Evolutionary conservation across 2,888 invertebrate species (phyloP).

Genomic region (Myopa tessellatipennis): DNA sequence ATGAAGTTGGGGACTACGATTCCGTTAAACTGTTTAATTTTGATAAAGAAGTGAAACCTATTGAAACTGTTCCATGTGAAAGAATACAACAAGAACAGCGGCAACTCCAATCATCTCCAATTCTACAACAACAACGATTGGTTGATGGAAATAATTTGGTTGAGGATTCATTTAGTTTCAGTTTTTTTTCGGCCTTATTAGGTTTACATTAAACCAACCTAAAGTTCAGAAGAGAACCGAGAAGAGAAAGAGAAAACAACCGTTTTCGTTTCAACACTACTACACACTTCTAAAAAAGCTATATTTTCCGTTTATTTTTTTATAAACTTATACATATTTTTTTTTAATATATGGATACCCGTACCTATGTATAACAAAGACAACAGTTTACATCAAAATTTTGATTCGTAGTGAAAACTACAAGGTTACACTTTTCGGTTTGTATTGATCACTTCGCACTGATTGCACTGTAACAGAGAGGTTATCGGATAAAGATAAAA

Average conservation of each 20-base stretch:
- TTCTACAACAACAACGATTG: slow-evolving; percentile 39
- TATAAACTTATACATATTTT: too few relatives aligned
- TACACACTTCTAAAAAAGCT: too few relatives aligned
- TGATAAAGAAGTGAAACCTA: slow-evolving; percentile 43
- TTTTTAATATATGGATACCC: too few relatives aligned
- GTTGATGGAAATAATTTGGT: slow-evolving; percentile 41
- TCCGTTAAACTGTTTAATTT: slow-evolving; percentile 20
- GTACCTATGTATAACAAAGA: neutral
- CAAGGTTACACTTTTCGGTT: neutral
- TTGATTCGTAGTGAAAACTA: slow-evolving; percentile 2
- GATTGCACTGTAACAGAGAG: neutral
- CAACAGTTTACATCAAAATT: slow-evolving; percentile 16
- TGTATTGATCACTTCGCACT: slow-evolving; percentile 15
- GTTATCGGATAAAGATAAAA: too few relatives aligned
- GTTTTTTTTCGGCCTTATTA: slow-evolving; percentile 64
- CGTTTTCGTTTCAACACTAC: too few relatives aligned
- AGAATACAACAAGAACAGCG: slow-evolving; percentile 20
- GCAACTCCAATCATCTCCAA: slow-evolving; percentile 5
- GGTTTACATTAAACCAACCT: slow-evolving; percentile 56
- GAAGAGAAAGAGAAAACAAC: too few relatives aligned
- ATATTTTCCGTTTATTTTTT: too few relatives aligned
- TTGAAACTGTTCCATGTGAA: slow-evolving; percentile 41
- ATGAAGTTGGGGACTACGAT: slow-evolving; percentile 16
- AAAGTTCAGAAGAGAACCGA: neutral
- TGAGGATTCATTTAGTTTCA: slow-evolving; percentile 62